phyloP scores from a whole-genome alignment of 2,888 invertebrate genomes.

The Leucoma salicis region DNA sequence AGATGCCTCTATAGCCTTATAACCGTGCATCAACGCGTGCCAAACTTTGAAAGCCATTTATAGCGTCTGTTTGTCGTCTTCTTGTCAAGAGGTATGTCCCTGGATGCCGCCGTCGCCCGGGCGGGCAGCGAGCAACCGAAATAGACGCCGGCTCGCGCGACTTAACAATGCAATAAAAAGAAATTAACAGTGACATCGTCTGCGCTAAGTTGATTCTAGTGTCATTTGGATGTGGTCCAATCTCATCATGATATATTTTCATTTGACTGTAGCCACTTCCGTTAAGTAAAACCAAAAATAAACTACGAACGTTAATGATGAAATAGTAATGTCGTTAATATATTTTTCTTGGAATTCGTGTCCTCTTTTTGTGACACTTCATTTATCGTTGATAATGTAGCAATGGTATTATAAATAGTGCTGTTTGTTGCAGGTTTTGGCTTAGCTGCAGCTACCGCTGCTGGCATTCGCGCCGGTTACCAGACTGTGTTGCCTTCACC shows the following conservation, averaged over 20 bases:
- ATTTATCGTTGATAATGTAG: conserved; percentile 22
- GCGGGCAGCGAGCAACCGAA: conserved; percentile 73
- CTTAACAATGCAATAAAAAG: conserved; percentile 83
- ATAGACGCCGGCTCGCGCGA: conserved; percentile 72
- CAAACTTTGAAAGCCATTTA: conserved; percentile 72
- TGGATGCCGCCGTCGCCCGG: conserved; percentile 71
- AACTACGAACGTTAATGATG: conserved; percentile 48
- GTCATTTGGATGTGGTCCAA: conserved; percentile 79
- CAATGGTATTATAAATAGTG: conserved; percentile 35
- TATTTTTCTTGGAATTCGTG: conserved; percentile 48
- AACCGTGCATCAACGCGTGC: conserved; percentile 44
- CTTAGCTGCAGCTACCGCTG: conserved; percentile 78
- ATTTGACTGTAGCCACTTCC: conserved; percentile 69
- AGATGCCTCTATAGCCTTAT: background rate
- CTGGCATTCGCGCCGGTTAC: conserved; percentile 90
- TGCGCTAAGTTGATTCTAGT: conserved; percentile 78
- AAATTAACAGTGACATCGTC: conserved; percentile 77
- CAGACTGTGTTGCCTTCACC: conserved; percentile 90
- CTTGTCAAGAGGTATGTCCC: conserved; percentile 71
- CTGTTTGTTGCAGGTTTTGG: conserved; percentile 71
- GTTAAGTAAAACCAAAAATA: conserved; percentile 69
- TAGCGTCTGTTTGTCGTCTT: conserved; percentile 75
- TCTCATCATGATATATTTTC: conserved; percentile 65
- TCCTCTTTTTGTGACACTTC: conserved; percentile 46
- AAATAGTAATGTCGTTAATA: conserved; percentile 46